Conservation (phyloP, 2,797 vertebrate genomes). For the Acanthornis magna region DNA sequence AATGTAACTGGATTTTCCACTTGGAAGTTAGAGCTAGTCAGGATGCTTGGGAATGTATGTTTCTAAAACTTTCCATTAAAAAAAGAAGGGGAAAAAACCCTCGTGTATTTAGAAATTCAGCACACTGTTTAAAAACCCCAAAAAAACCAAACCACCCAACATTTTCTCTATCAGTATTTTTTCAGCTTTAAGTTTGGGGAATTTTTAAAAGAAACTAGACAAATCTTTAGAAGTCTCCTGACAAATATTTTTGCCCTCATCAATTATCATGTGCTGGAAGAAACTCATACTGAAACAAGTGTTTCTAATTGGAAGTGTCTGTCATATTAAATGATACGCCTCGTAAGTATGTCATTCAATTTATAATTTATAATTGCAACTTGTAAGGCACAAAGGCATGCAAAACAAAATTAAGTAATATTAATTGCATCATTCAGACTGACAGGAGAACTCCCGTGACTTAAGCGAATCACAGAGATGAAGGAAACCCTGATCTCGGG, state of each 20-base stretch:
- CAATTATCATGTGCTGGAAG: neutral
- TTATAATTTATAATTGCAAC: neutral
- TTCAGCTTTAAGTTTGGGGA: neutral
- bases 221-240: neutral
- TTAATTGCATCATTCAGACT: neutral
- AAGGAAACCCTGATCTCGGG: neutral
- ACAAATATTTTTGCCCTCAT: neutral
- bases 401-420: neutral
- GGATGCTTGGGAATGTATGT: neutral
- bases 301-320: neutral
- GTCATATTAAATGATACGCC: neutral
- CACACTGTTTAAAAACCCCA: neutral
- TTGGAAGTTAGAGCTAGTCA: neutral
- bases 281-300: neutral
- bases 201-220: neutral
- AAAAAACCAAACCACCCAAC: accelerated
- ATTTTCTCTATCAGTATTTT: neutral
- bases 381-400: neutral
- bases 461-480: neutral
- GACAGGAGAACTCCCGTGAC: neutral
- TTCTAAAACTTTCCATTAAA: neutral
- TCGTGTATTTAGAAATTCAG: neutral
- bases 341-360: neutral
- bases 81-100: accelerated
- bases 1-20: neutral